A percentile compares a stretch with the other conserved stretches of the same genome.
phyloP scores from a whole-genome alignment of 2,888 invertebrate genomes.

The Rhagonycha fulva region DNA sequence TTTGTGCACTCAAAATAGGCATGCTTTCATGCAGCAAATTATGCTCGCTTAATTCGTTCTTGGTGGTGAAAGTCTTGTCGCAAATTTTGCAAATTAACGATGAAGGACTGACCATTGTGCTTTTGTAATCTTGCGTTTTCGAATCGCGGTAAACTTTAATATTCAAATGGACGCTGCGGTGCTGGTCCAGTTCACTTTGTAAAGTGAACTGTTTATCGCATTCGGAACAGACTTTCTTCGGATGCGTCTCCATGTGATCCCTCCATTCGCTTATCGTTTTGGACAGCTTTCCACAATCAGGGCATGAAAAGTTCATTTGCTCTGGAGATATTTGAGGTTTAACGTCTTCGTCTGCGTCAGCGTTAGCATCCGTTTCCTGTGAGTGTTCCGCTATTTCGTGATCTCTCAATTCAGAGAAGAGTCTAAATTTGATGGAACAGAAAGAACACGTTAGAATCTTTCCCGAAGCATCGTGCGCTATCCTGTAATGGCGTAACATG shows the following conservation, averaged over 20 bases:
- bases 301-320: slow-evolving; percentile 63
- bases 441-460: slow-evolving; percentile 63
- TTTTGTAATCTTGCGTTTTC: slow-evolving; percentile 63
- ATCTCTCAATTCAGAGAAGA: slow-evolving; percentile 61
- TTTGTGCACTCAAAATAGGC: slow-evolving; percentile 53
- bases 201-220: slow-evolving; percentile 67
- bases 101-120: slow-evolving; percentile 58
- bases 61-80: slow-evolving; percentile 62
- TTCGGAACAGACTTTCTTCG: slow-evolving; percentile 61
- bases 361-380: slow-evolving; percentile 33
- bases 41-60: slow-evolving; percentile 47
- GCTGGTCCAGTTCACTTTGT: slow-evolving; percentile 65
- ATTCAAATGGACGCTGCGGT: slow-evolving; percentile 68
- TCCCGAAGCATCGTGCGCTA: slow-evolving; percentile 56
- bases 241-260: slow-evolving; percentile 62
- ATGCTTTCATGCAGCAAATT: slow-evolving; percentile 43
- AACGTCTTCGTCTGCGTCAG: neutral
- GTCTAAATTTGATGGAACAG: slow-evolving; percentile 62
- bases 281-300: slow-evolving; percentile 64
- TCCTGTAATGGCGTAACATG: slow-evolving; percentile 62
- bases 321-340: slow-evolving; percentile 52
- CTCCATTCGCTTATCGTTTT: slow-evolving; percentile 63
- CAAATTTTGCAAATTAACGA: slow-evolving; percentile 56
- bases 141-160: slow-evolving; percentile 70
- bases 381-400: slow-evolving; percentile 57